These are phyloP conservation scores for Polymixis flavicincta DNA, from an alignment of 2,888 invertebrate genomes.

Conservation along the genomic window DNA sequence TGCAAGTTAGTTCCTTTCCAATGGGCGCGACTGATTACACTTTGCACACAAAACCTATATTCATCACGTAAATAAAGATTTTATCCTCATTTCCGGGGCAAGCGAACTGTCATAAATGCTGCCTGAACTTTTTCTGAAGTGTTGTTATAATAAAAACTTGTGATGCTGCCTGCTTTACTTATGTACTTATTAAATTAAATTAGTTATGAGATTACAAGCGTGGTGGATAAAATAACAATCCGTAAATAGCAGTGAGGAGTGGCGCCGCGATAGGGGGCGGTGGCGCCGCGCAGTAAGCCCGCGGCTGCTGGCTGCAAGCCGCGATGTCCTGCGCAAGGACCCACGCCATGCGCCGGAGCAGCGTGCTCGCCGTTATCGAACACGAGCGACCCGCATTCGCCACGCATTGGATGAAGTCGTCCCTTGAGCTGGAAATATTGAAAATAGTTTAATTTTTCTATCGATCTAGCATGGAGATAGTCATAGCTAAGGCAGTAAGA, in stretches of 20 bases:
- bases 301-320: conserved; percentile 80
- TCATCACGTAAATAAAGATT: background rate
- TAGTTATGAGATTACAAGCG: conserved; percentile 66
- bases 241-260: conserved; percentile 77
- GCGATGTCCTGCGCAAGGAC: conserved; percentile 86
- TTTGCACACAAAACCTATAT: background rate
- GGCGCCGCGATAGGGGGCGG: conserved; percentile 73
- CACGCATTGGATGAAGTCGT: conserved; percentile 84
- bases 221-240: conserved; percentile 78
- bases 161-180: background rate
- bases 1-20: background rate
- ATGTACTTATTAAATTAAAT: background rate
- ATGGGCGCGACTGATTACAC: background rate
- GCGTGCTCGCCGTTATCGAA: conserved; percentile 75
- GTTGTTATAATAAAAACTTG: background rate
- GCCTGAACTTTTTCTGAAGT: background rate
- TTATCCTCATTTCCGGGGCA: background rate
- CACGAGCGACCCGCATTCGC: conserved; percentile 80
- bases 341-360: conserved; percentile 86
- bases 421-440: conserved; percentile 78
- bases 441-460: conserved; percentile 27
- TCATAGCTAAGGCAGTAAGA: background rate
- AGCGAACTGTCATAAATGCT: background rate
- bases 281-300: conserved; percentile 80
- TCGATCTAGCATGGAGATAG: no score